Conservation (phyloP, 2,888 invertebrate genomes). For the Aleiodes leptofemur region DNA sequence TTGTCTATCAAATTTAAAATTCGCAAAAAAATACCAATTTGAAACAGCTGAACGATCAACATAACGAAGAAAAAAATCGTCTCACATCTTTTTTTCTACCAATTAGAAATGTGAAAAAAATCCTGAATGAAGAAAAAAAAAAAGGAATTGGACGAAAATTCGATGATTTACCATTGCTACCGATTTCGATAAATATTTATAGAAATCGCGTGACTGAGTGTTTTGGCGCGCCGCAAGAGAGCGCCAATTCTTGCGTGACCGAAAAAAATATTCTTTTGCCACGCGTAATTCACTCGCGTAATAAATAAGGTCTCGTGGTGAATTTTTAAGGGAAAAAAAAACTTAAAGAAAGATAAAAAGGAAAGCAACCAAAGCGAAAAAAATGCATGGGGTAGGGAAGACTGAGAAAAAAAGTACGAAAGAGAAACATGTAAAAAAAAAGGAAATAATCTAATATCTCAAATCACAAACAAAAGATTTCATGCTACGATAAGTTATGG, state of each 20-base stretch:
- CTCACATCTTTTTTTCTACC: conserved; percentile 10
- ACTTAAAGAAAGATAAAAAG: conserved; percentile 9
- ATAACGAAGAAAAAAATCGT: not conserved
- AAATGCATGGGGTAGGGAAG: not conserved
- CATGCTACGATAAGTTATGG: conserved; percentile 24
- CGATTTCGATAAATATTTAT: conserved; percentile 49
- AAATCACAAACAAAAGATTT: conserved; percentile 12
- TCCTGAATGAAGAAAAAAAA: conserved; percentile 6
- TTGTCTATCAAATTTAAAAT: not conserved
- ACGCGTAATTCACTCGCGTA: conserved; percentile 48
- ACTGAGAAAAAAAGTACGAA: not conserved
- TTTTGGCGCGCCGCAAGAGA: conserved; percentile 34
- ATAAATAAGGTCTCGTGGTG: conserved; percentile 46
- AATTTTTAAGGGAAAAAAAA: conserved; percentile 28
- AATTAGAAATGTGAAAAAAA: conserved; percentile 17
- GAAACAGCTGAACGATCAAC: not conserved
- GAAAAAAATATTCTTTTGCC: conserved; percentile 47
- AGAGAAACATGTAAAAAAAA: not conserved
- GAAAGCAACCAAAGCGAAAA: conserved; percentile 5
- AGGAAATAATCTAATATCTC: conserved; percentile 6
- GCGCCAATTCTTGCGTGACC: conserved; percentile 46
- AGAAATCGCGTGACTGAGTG: conserved; percentile 48
- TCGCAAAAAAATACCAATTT: not conserved
- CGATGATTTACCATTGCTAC: conserved; percentile 46
- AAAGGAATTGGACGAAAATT: conserved; percentile 28